These are phyloP conservation scores for Sitodiplosis mosellana DNA, from an alignment of 1,140 invertebrate genomes.

Conservation along the genomic window DNA sequence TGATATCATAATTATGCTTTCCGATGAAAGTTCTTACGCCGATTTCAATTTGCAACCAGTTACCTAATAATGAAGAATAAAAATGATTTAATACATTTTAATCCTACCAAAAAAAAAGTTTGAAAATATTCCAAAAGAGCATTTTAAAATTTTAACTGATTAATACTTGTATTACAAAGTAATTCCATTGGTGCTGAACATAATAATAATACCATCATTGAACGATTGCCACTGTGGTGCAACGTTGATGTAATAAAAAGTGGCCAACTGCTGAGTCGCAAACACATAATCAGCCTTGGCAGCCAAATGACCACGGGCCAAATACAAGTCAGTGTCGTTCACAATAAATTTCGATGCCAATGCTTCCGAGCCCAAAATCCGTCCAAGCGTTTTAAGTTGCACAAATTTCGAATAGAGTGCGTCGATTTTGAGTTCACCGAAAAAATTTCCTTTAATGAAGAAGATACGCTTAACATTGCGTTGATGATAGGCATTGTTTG, in stretches of 20 bases:
- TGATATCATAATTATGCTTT: conserved; percentile 14
- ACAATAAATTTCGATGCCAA: too few species aligned
- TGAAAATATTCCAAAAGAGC: too few species aligned
- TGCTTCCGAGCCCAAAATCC: too few species aligned
- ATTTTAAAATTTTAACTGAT: too few species aligned
- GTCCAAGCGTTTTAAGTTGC: too few species aligned
- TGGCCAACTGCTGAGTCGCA: conserved; percentile 37
- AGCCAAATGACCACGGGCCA: conserved; percentile 44
- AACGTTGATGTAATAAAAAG: conserved; percentile 43
- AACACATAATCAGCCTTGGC: conserved; percentile 46
- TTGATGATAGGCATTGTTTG: conserved; percentile 20
- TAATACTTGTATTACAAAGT: too few species aligned
- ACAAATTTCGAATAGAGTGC: too few species aligned
- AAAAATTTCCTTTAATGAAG: conserved; percentile 21
- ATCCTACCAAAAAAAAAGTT: too few species aligned
- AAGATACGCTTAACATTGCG: conserved; percentile 18
- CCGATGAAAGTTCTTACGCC: conserved; percentile 18
- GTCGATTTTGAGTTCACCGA: conserved; percentile 5
- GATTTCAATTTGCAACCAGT: conserved; percentile 27
- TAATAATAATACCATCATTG: conserved; percentile 34
- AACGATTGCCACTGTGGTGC: conserved; percentile 45
- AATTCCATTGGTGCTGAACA: too few species aligned
- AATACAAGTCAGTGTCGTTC: conserved; percentile 11
- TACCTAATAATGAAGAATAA: too few species aligned
- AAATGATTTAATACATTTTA: too few species aligned